Evolutionary conservation across 2,797 vertebrate species (phyloP).

Genomic region (Lindbergichthys nudifrons): DNA sequence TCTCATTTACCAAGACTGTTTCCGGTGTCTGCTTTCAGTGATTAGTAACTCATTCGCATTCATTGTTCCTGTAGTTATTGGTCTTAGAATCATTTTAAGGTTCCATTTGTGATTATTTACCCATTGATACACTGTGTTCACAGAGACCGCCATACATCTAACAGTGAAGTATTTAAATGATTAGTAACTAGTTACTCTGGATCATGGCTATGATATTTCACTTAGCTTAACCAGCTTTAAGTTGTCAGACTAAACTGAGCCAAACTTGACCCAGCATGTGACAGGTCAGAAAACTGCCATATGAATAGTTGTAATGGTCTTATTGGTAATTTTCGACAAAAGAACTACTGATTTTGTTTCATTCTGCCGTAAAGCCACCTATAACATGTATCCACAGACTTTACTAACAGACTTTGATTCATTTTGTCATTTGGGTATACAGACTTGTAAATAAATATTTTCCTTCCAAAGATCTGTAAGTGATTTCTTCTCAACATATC

Average conservation of each 20-base stretch:
- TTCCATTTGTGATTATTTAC: background rate
- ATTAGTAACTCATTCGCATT: background rate
- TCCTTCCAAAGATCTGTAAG: background rate
- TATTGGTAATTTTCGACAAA: no score
- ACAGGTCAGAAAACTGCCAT: no score
- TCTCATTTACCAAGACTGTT: slow-evolving; percentile 6
- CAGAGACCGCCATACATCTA: background rate
- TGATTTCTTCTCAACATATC: background rate
- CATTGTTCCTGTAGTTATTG: background rate
- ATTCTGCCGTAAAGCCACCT: no score
- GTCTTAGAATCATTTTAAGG: background rate
- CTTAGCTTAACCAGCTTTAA: background rate
- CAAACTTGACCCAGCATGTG: no score
- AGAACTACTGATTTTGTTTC: no score
- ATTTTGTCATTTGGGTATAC: background rate
- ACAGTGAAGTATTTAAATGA: background rate
- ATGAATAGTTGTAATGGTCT: no score
- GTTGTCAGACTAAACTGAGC: no score
- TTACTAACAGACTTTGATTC: no score
- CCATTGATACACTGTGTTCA: no score
- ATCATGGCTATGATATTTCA: background rate
- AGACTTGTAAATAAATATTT: background rate
- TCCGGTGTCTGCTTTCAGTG: background rate
- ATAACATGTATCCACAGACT: no score
- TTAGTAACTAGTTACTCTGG: background rate